Conservation (phyloP, 2,888 invertebrate genomes). For the Latrodectus elegans region DNA sequence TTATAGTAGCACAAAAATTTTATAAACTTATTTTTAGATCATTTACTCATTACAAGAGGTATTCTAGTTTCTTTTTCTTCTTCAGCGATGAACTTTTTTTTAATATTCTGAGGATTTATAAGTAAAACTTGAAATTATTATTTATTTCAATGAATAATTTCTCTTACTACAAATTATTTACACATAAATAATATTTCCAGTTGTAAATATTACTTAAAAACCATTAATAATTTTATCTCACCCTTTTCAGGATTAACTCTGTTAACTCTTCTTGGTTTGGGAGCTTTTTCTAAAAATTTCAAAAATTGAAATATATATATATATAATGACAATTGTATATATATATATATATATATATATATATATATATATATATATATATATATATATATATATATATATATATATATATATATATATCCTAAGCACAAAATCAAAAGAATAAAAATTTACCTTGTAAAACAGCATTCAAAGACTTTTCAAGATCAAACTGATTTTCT, state of each 20-base stretch:
- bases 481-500: conserved; percentile 83
- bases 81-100: too few species aligned
- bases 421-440: not conserved
- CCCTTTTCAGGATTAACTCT: not conserved
- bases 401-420: not conserved
- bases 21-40: too few species aligned
- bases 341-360: not conserved
- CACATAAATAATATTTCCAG: too few species aligned
- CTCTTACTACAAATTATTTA: too few species aligned
- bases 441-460: conserved; percentile 74
- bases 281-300: conserved; percentile 26
- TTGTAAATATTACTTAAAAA: too few species aligned
- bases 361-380: not conserved
- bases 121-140: too few species aligned
- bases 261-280: conserved; percentile 19
- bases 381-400: not conserved
- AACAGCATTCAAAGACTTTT: conserved; percentile 84
- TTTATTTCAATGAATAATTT: too few species aligned
- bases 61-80: too few species aligned
- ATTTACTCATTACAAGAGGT: too few species aligned
- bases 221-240: not conserved
- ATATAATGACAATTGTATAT: not conserved
- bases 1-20: too few species aligned
- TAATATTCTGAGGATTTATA: too few species aligned
- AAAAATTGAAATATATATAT: not conserved